Base-by-base conservation (phyloP, 1,140 invertebrate genomes). In the Monomorium pharaonis region DNA sequence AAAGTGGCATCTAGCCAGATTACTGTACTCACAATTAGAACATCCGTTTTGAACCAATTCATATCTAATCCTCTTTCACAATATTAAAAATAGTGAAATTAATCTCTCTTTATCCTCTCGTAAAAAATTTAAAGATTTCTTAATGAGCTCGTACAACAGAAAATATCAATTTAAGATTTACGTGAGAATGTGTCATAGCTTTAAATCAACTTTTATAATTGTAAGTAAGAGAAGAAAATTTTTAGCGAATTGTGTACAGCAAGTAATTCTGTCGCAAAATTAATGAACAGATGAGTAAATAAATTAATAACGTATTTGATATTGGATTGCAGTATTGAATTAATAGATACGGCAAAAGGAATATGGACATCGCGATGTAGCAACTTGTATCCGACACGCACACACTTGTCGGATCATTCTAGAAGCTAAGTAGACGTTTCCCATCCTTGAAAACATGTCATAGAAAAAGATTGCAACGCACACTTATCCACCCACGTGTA, bases 401-500 rank as follows among this genome's bases (percentile, higher is more conserved):
- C n/a, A 74, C 51, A 54, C 14, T 27, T 9, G n/a, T 47, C 24
- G 16, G 14, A 56, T 16, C 58, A 58, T 58, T 83, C 51, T 72
- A n/a, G 14, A 27, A 27, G 14, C 56, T 72, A 47, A 72, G 42
- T 83, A 74, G 67, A 83, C 58, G 37, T 30, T 56, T 47, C 27
- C 14, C 67, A 74, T 47, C 24, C 67, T 58, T 14, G 24, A 83
- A 81, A 81, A 83, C 37, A 74, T 83, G 78, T 74, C 24, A 60
- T 33, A 74, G 67, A 58, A 83, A 81, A 83, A 74, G 37, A 83
- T 74, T 44, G 37, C 21, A 83, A 83, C 18, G 67, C 37, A 58
- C 14, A 83, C 78, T 74, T 83, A 83, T 60, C 49, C 37, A 72
- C 65, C 78, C 78, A 83, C 65, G 47, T 70, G 49, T 44, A 69